A percentile compares a stretch with the other conserved stretches of the same genome.
Evolutionary conservation across 1,140 invertebrate species (phyloP).

Genomic region (Ceratina calcarata): DNA sequence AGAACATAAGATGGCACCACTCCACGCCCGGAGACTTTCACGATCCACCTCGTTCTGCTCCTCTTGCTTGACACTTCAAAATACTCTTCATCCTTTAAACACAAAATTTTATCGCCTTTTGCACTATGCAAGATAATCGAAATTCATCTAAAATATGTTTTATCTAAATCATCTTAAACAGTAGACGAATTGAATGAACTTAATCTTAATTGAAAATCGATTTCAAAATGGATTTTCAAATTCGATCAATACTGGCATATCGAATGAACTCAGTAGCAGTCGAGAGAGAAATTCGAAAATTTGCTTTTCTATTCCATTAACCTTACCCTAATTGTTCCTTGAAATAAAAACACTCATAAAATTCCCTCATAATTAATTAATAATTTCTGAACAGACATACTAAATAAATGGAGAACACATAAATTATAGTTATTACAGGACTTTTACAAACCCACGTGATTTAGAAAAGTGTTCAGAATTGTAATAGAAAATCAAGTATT

Average conservation of each 20-base stretch:
- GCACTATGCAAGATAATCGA: too few relatives aligned
- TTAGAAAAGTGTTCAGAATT: not conserved
- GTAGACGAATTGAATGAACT: too few relatives aligned
- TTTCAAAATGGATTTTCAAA: too few relatives aligned
- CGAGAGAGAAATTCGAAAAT: not conserved
- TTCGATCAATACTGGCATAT: not conserved
- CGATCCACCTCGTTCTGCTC: constrained; percentile 12
- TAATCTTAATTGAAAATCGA: too few relatives aligned
- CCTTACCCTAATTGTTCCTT: not conserved
- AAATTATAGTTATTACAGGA: too few relatives aligned
- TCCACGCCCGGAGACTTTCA: not conserved
- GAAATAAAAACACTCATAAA: too few relatives aligned
- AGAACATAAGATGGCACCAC: constrained; percentile 37
- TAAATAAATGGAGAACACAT: too few relatives aligned
- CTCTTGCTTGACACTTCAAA: constrained; percentile 11
- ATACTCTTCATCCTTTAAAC: not conserved
- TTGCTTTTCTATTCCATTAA: not conserved
- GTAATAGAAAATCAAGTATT: not conserved
- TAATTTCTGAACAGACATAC: too few relatives aligned
- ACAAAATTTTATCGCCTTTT: too few relatives aligned
- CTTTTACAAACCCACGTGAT: too few relatives aligned
- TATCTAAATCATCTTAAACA: too few relatives aligned
- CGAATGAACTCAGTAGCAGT: not conserved
- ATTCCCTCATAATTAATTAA: not conserved
- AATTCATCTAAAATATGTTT: too few relatives aligned